phyloP scores from a whole-genome alignment of 2,888 invertebrate genomes.

The Sepiola atlantica region DNA sequence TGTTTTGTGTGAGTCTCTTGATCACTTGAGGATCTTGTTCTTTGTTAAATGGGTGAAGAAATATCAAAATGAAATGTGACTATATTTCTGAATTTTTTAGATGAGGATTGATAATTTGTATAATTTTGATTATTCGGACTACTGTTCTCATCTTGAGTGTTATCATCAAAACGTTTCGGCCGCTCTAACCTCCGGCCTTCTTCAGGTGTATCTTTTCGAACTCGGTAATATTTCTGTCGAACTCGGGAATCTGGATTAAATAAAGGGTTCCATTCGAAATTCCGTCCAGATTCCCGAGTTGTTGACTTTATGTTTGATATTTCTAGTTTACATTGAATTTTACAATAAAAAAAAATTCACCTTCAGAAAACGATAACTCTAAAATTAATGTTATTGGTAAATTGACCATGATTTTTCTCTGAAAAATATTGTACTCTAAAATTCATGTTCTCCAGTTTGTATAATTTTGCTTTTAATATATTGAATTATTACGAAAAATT shows the following conservation, averaged over 20 bases:
- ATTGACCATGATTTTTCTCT: background rate
- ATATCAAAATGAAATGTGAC: background rate
- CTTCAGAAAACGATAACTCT: background rate
- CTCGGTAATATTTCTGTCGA: too few species aligned
- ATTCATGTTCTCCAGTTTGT: background rate
- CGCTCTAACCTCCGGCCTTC: too few species aligned
- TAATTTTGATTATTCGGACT: too few species aligned
- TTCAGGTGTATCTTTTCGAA: too few species aligned
- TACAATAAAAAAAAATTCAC: background rate
- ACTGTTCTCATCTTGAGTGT: too few species aligned
- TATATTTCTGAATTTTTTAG: too few species aligned
- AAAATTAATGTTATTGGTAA: background rate
- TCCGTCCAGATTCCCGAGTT: too few species aligned
- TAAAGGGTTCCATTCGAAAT: too few species aligned
- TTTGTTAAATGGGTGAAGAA: background rate
- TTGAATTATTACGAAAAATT: background rate
- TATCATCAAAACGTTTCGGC: too few species aligned
- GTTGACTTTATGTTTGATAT: background rate
- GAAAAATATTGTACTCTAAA: background rate
- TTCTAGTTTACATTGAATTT: background rate
- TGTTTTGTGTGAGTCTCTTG: background rate
- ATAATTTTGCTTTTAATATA: background rate
- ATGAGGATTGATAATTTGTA: too few species aligned
- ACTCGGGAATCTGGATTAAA: too few species aligned
- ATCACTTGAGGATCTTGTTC: background rate